A percentile compares a stretch with the other conserved stretches of the same genome.
phyloP scores from a whole-genome alignment of 2,888 invertebrate species.

The Gastrophysa polygoni region DNA sequence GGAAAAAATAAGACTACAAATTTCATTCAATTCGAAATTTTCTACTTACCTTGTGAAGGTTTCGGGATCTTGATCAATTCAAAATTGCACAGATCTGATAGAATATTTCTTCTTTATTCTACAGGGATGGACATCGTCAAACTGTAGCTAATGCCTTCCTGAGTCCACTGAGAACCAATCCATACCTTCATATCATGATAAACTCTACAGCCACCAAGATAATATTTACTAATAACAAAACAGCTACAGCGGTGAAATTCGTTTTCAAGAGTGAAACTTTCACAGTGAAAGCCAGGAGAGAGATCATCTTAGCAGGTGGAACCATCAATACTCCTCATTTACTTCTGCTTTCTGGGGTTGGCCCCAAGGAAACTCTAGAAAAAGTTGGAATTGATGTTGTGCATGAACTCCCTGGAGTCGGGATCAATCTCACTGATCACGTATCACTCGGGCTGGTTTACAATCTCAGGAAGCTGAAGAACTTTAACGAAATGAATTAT shows the following conservation, averaged over 20 bases:
- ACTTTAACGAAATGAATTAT: slow-evolving; percentile 4
- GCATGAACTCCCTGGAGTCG: slow-evolving; percentile 69
- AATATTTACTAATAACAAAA: slow-evolving; percentile 57
- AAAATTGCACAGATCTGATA: no score
- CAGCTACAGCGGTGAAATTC: slow-evolving; percentile 66
- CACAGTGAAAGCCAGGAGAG: slow-evolving; percentile 61
- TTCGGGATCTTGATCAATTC: no score
- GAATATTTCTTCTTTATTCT: background rate
- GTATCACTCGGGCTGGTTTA: slow-evolving; percentile 62
- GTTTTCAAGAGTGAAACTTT: slow-evolving; percentile 59
- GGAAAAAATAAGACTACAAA: no score
- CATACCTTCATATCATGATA: slow-evolving; percentile 65
- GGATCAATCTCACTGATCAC: slow-evolving; percentile 71
- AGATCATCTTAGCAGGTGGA: slow-evolving; percentile 67
- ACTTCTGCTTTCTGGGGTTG: slow-evolving; percentile 70
- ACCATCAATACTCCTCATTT: slow-evolving; percentile 68
- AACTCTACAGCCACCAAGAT: slow-evolving; percentile 67
- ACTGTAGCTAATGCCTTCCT: slow-evolving; percentile 67
- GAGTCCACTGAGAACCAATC: slow-evolving; percentile 62
- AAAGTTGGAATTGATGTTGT: slow-evolving; percentile 64
- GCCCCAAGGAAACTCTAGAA: slow-evolving; percentile 64
- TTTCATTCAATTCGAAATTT: no score
- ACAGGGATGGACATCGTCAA: slow-evolving; percentile 41
- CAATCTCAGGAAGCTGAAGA: slow-evolving; percentile 37
- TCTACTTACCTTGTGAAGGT: no score